Conservation (phyloP, 1,140 invertebrate genomes). For the Drosophila auraria region DNA sequence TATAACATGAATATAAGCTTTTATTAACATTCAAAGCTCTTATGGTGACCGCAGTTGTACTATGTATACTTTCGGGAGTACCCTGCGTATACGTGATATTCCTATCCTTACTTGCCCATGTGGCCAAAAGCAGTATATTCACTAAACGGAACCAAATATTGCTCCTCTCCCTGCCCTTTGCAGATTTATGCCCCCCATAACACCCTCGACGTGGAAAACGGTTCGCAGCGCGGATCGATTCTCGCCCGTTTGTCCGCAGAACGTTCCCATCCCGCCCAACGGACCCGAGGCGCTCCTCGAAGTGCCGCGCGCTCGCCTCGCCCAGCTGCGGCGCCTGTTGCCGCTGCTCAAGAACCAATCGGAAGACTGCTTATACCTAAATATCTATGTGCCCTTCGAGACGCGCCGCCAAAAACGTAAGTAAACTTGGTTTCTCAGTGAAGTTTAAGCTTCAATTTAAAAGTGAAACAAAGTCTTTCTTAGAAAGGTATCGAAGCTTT, state of each 20-base stretch:
- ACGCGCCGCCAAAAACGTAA: slow-evolving; percentile 75
- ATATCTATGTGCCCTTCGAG: slow-evolving; percentile 94
- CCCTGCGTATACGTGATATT: slow-evolving; percentile 34
- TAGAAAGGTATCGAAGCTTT: slow-evolving; percentile 85
- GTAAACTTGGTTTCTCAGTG: slow-evolving; percentile 36
- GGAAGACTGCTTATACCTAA: slow-evolving; percentile 98
- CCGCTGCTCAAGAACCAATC: slow-evolving; percentile 95
- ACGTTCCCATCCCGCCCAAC: slow-evolving; percentile 89
- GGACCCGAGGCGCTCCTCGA: slow-evolving; percentile 90
- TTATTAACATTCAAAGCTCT: not conserved
- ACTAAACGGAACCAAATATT: slow-evolving; percentile 39
- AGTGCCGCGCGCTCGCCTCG: slow-evolving; percentile 92
- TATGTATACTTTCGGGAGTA: not conserved
- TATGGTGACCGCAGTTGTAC: not conserved
- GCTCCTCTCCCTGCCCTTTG: slow-evolving; percentile 34
- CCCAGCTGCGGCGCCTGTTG: slow-evolving; percentile 92
- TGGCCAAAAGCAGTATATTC: slow-evolving; percentile 39
- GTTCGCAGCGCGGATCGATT: slow-evolving; percentile 92
- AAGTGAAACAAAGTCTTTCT: not conserved
- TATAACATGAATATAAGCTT: too few relatives aligned
- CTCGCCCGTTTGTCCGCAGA: slow-evolving; percentile 96
- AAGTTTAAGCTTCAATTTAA: not conserved
- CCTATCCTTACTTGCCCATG: slow-evolving; percentile 4
- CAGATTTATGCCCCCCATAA: slow-evolving; percentile 97
- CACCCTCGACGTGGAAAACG: slow-evolving; percentile 94